Base-by-base conservation (phyloP, 2,113 vertebrate genomes). In the Scartelaos histophorus region DNA sequence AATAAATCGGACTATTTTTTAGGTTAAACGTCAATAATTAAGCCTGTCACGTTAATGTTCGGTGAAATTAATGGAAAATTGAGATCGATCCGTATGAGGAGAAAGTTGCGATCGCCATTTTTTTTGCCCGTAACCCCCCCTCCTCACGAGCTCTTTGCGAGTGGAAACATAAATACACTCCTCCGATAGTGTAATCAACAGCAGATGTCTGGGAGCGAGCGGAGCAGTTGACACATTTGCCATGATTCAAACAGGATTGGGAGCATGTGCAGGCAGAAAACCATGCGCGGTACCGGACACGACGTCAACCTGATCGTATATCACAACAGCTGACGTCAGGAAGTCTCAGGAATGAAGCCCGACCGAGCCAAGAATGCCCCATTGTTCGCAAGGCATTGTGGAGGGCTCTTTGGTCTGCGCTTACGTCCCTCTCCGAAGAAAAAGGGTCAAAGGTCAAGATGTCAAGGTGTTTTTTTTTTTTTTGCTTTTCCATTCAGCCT, bases 251-350 rank as follows among this genome's bases (percentile, higher is more conserved):
- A 53, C 62, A 1, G 51, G 62, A 66, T 71, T 68, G 53, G 22
- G 62, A 61, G 69, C 13, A 2, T 73, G 76, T 82, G 70, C 71
- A 62, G 73, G 49, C 73, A 3, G n/a, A 24, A 25, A 58, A 22
- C 22, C 38, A 43, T 58, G 56, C 67, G 62, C 60, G 62, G 19
- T 73, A 60, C 69, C 62, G 61, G 80, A 84, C 82, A 69, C 62
- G 56, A 83, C 13, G 43, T 60, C 0, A 71, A 76, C 73, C 22
- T 35, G 69, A 82, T 89, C 83, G 25, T 77, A 83, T 80, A 79
- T 90, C 85, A 87, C 86, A 85, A 88, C 81, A 88, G 70, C 76
- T 90, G 87, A 90, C 77, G 70, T 90, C 88, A 90, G 87, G 74
- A 81, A 79, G 76, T 82, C 85, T 88, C 74, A 56, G 83, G 81